These are phyloP conservation scores for Rhaphigaster nebulosa DNA, from an alignment of 2,888 invertebrate species.

Conservation along the genomic window DNA sequence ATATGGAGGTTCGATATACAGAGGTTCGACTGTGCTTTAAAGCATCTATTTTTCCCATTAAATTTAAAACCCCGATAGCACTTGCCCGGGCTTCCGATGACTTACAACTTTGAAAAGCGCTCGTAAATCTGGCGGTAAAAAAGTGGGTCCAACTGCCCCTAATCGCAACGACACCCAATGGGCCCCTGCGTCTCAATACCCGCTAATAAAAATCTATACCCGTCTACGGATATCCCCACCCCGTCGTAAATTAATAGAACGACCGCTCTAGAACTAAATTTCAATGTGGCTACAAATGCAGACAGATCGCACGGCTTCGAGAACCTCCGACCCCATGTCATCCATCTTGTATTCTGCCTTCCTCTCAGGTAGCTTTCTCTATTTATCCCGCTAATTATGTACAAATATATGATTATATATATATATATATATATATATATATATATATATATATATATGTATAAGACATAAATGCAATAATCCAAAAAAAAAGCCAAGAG, in stretches of 20 bases:
- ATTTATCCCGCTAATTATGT: not conserved
- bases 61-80: not conserved
- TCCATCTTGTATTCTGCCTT: not conserved
- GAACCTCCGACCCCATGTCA: not conserved
- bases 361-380: not conserved
- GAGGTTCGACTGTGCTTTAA: too few species aligned
- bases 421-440: not conserved
- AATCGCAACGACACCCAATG: constrained; percentile 52
- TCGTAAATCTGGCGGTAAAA: constrained; percentile 46
- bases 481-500: too few species aligned
- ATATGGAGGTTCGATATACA: too few species aligned
- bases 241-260: constrained; percentile 51
- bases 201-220: constrained; percentile 58
- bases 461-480: too few species aligned
- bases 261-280: constrained; percentile 30
- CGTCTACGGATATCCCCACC: not conserved
- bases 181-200: constrained; percentile 57
- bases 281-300: constrained; percentile 54
- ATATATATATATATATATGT: too few species aligned
- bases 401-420: not conserved
- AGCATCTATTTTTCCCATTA: too few species aligned
- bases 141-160: constrained; percentile 29
- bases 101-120: not conserved
- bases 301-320: constrained; percentile 37
- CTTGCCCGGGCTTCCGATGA: not conserved